A percentile compares a stretch with the other conserved stretches of the same genome.
phyloP scores from a whole-genome alignment of 2,113 vertebrate genomes.

The Sphaerodactylus townsendi region DNA sequence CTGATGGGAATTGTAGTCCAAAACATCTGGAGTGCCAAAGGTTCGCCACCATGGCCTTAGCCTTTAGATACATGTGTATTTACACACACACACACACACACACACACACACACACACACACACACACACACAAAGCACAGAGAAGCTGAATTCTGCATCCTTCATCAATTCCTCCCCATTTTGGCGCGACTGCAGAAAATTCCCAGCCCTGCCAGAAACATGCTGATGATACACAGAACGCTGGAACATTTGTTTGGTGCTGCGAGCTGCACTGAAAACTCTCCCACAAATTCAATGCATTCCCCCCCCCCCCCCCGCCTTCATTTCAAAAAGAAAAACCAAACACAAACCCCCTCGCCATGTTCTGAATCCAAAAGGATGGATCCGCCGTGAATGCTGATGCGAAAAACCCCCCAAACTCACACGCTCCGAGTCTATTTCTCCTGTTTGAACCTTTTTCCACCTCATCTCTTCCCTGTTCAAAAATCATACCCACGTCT shows the following conservation, averaged over 20 bases:
- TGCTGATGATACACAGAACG: neutral
- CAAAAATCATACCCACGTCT: neutral
- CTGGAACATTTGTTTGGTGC: neutral
- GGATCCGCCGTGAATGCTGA: neutral
- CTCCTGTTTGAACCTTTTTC: slow-evolving; percentile 35
- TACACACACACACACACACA: no score
- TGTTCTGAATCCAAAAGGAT: neutral
- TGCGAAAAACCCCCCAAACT: slow-evolving; percentile 22
- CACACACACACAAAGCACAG: neutral
- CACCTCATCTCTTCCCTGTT: neutral
- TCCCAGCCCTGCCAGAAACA: neutral
- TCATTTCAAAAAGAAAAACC: no score
- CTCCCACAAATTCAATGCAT: neutral
- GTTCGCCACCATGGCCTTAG: no score
- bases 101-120: no score
- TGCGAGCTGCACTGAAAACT: neutral
- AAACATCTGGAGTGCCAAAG: no score
- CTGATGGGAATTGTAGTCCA: no score
- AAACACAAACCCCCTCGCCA: neutral
- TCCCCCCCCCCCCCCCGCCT: no score
- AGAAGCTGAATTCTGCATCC: neutral
- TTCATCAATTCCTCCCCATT: neutral
- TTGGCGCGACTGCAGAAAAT: neutral
- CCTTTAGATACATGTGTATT: no score
- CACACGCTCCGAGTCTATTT: slow-evolving; percentile 31